Evolutionary conservation across 2,797 vertebrate genomes (phyloP), one percentile per base, ranked within the genome.

Genomic region (Enteromius radiatus): DNA sequence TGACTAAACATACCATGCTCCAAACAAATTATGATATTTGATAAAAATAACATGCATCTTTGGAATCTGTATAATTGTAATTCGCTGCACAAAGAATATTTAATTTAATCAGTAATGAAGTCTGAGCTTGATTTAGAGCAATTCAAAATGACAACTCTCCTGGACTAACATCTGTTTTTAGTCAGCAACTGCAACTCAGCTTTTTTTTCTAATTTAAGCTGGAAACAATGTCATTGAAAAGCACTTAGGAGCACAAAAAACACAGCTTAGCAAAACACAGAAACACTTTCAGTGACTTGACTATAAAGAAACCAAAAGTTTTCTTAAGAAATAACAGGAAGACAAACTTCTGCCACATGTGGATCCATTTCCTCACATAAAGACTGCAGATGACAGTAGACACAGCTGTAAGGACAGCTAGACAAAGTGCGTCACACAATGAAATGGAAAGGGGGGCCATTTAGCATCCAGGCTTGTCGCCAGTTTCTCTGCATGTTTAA

Each of bases 401-500:
- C 31, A 7, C n/a, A 59, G 74, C 15, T 43, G 36, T 28, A 36
- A n/a, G 38, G 26, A 47, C 38, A 47, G 41, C 59, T 64, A 78
- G 61, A 52, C 43, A 43, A 19, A 61, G 14, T 38, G 2, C 36
- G 41, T 36, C 47, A 41, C 49, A 45, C 59, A 77, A 26, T 15
- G 5, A 21, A 64, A 78, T 19, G 52, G 11, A 78, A 33, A n/a
- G 3, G 5, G 36, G 43, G 28, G 41, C 10, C 59, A 3, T 64
- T 77, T 64, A 77, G 59, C 23, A 0, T 0, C 75, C 41, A 64
- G 59, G 59, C 41, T n/a, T 77, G 59, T 63, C 1, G 59, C 26
- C 59, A 78, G 76, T 77, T 77, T 77, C 8, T 64, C 74, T 78
- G 43, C 61, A 65, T 78, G 76, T 78, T 65, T 67, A 49, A 67